Percentiles rank a stretch among this genome's conserved stretches.
These are phyloP conservation scores for Rissa tridactyla DNA, from an alignment of 2,113 vertebrate species.

Conservation along the genomic window DNA sequence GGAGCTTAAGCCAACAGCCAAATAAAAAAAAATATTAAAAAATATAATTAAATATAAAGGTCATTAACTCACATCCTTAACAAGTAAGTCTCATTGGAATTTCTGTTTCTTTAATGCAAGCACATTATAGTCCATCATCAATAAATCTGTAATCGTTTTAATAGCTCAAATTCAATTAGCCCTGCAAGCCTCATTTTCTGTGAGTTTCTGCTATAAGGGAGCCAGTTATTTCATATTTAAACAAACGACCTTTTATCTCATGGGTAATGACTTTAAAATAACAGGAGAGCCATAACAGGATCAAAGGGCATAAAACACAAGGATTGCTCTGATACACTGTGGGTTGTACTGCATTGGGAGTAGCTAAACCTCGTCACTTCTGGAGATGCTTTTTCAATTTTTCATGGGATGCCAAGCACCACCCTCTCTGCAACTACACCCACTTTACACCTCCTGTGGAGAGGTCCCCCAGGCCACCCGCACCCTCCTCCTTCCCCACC, in stretches of 20 bases:
- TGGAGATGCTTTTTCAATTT: neutral
- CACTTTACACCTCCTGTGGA: neutral
- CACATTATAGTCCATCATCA: neutral
- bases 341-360: neutral
- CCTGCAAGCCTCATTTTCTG: neutral
- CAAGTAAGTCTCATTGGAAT: neutral
- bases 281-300: neutral
- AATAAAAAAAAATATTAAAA: neutral
- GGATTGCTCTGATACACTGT: neutral
- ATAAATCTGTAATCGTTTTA: slow-evolving; percentile 48
- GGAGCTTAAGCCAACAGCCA: neutral
- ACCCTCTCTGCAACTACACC: neutral
- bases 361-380: neutral
- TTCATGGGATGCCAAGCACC: neutral
- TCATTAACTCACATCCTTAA: neutral
- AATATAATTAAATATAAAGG: neutral
- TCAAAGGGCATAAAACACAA: neutral
- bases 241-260: neutral
- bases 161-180: slow-evolving; percentile 46
- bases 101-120: neutral
- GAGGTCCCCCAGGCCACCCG: neutral
- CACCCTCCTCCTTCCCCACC: neutral
- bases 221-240: slow-evolving; percentile 43
- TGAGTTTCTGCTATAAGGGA: slow-evolving; percentile 30
- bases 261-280: neutral